These are phyloP conservation scores for Mechanitis messenoides DNA, from an alignment of 2,888 invertebrate species.

Conservation along the genomic window DNA sequence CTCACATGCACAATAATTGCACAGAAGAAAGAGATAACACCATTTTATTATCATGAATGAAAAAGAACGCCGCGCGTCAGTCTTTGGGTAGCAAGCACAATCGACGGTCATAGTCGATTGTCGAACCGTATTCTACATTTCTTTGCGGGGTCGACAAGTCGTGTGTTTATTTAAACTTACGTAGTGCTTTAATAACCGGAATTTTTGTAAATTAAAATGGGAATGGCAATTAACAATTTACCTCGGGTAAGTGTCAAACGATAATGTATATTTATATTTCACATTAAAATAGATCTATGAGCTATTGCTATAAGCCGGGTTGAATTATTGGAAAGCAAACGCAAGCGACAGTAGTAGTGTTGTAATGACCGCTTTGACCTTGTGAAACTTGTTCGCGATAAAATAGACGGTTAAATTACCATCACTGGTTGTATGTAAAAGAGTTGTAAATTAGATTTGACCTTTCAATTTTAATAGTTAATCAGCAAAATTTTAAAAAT, in stretches of 20 bases:
- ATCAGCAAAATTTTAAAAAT: neutral
- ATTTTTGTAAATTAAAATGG: conserved; percentile 52
- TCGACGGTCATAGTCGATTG: conserved; percentile 44
- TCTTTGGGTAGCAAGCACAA: conserved; percentile 42
- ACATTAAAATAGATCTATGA: conserved; percentile 30
- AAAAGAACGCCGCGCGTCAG: conserved; percentile 49
- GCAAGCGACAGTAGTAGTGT: conserved; percentile 46
- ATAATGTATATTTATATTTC: conserved; percentile 23
- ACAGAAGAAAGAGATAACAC: conserved; percentile 55
- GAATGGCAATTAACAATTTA: conserved; percentile 66
- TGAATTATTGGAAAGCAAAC: conserved; percentile 69
- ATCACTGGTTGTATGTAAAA: conserved; percentile 32
- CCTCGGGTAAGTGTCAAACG: conserved; percentile 53
- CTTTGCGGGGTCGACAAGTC: conserved; percentile 61
- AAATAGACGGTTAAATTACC: conserved; percentile 53
- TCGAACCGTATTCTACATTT: conserved; percentile 57
- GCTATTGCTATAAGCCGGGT: conserved; percentile 46
- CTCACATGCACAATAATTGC: conserved; percentile 30
- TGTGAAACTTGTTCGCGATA: conserved; percentile 73
- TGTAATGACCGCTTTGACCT: conserved; percentile 77
- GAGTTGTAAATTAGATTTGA: conserved; percentile 23
- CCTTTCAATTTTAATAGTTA: neutral
- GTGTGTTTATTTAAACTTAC: conserved; percentile 48
- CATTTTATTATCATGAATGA: conserved; percentile 67
- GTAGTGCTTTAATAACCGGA: conserved; percentile 39